Evolutionary conservation across 2,797 vertebrate species (phyloP).

Genomic region (Sarcoramphus papa): DNA sequence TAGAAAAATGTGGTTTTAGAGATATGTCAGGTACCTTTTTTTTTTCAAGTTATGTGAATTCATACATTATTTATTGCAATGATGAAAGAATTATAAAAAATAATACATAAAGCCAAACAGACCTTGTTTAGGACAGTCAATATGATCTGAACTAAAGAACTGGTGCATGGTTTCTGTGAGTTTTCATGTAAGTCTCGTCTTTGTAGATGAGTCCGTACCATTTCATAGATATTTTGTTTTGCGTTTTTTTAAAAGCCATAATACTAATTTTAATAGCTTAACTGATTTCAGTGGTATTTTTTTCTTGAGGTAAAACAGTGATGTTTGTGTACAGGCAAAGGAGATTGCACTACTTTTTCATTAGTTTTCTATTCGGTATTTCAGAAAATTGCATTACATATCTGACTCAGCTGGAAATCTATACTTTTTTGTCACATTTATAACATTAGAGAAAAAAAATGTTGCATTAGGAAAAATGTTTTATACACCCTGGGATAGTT

Average conservation of each 20-base stretch:
- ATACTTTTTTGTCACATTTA: background rate
- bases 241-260: background rate
- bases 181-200: background rate
- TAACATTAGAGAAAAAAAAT: background rate
- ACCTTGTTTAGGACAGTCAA: background rate
- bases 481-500: background rate
- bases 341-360: background rate
- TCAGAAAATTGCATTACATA: background rate
- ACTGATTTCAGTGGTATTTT: background rate
- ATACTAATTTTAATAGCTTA: background rate
- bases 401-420: background rate
- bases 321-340: background rate
- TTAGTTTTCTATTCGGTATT: background rate
- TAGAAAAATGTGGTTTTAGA: background rate
- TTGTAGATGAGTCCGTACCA: background rate
- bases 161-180: background rate
- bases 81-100: background rate
- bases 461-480: background rate
- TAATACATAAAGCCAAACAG: background rate
- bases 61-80: background rate
- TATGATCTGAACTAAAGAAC: background rate
- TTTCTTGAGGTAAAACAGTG: background rate
- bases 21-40: background rate
- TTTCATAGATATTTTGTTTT: background rate
- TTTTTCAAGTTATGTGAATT: background rate